phyloP scores from a whole-genome alignment of 2,888 invertebrate genomes.

The Apotomis betuletana region DNA sequence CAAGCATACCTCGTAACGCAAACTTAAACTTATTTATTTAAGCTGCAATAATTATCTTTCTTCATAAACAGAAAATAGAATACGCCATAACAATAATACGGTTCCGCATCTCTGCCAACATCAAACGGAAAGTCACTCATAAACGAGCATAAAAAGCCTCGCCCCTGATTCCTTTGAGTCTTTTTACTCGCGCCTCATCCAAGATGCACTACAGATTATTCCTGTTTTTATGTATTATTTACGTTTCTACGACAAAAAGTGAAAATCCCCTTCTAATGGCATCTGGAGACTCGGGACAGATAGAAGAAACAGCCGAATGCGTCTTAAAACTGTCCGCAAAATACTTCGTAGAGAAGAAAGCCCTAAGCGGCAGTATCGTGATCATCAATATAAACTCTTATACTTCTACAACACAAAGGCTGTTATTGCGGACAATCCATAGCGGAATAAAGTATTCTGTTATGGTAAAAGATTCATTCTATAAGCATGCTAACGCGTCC shows the following conservation, averaged over 20 bases:
- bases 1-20: too few species aligned
- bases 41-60: neutral
- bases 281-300: conserved; percentile 66
- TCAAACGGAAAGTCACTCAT: conserved; percentile 18
- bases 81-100: conserved; percentile 3
- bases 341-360: conserved; percentile 80
- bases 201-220: conserved; percentile 54
- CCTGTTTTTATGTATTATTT: conserved; percentile 51
- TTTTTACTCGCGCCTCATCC: conserved; percentile 33
- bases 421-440: conserved; percentile 75
- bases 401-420: conserved; percentile 67
- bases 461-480: conserved; percentile 80
- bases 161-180: conserved; percentile 7
- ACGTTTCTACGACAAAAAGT: conserved; percentile 55
- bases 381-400: conserved; percentile 79
- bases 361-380: conserved; percentile 78
- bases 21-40: too few species aligned
- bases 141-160: conserved; percentile 27
- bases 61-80: conserved; percentile 10
- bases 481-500: conserved; percentile 77
- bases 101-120: conserved; percentile 32
- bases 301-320: conserved; percentile 75
- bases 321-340: conserved; percentile 80
- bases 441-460: conserved; percentile 76
- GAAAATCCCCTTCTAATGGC: conserved; percentile 69